Evolutionary conservation across 2,113 vertebrate species (phyloP).

Genomic region (Brachypteracias leptosomus): DNA sequence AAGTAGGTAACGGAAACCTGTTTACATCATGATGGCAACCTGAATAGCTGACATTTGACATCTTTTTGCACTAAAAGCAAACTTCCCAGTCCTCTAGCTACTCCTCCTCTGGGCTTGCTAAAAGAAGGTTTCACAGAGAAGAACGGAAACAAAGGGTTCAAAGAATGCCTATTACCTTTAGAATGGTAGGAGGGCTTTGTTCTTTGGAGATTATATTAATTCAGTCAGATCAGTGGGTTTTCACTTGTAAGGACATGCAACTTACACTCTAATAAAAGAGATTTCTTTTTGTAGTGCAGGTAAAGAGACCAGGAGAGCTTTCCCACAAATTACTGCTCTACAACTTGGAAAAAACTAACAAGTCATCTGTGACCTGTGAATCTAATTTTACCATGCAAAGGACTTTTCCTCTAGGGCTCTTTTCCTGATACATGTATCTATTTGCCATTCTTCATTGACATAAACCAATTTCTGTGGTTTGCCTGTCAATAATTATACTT

Average conservation of each 20-base stretch:
- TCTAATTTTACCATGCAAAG: conserved; percentile 41
- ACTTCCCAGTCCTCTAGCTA: neutral
- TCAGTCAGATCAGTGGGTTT: neutral
- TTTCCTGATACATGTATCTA: neutral
- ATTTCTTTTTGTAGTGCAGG: neutral
- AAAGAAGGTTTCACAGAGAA: neutral
- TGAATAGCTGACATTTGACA: neutral
- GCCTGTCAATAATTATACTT: neutral
- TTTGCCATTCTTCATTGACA: conserved; percentile 7
- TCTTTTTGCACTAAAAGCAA: neutral
- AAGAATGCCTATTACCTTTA: neutral
- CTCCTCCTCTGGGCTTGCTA: neutral
- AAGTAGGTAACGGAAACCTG: neutral
- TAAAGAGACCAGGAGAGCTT: neutral
- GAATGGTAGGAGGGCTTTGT: neutral
- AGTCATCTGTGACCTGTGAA: conserved; percentile 28
- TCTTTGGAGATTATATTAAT: neutral
- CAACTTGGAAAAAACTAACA: conserved; percentile 7
- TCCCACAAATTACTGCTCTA: neutral
- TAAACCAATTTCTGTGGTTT: conserved; percentile 8
- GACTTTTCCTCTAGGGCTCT: neutral
- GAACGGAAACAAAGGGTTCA: neutral
- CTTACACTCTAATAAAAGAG: neutral
- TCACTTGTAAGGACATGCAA: neutral
- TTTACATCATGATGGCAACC: neutral